phyloP scores from a whole-genome alignment of 2,113 vertebrate species.

The Anser cygnoides region DNA sequence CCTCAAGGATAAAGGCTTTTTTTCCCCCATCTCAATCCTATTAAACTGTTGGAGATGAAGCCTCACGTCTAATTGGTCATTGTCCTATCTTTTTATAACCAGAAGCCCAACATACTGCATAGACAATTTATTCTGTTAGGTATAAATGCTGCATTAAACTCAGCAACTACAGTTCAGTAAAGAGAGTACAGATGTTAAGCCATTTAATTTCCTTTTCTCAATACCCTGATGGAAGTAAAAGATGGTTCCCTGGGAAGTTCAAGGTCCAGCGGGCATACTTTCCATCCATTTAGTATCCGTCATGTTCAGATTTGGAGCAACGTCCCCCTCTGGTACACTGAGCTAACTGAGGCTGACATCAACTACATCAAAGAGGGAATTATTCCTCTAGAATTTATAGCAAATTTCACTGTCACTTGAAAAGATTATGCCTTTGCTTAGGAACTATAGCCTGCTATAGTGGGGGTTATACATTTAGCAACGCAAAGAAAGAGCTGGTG shows the following conservation, averaged over 20 bases:
- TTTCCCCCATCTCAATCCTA: neutral
- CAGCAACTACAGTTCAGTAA: neutral
- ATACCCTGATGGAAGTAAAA: neutral
- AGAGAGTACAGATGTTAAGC: neutral
- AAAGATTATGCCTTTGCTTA: neutral
- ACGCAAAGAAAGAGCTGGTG: neutral
- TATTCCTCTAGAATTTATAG: neutral
- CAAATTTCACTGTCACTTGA: neutral
- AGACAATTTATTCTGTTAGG: neutral
- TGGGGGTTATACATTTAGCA: neutral
- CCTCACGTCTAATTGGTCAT: neutral
- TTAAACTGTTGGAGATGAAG: neutral
- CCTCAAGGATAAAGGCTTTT: neutral
- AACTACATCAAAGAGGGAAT: neutral
- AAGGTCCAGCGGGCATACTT: neutral
- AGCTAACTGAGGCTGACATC: neutral
- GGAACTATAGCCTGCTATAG: neutral
- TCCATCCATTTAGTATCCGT: neutral
- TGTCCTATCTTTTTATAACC: neutral
- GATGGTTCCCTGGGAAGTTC: neutral
- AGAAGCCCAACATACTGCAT: neutral
- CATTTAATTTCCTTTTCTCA: neutral
- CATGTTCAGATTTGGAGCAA: neutral
- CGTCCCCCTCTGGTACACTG: neutral
- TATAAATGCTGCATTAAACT: constrained; percentile 19